Evolutionary conservation across 2,797 vertebrate species (phyloP).

Genomic region (Eulemur mongoz): DNA sequence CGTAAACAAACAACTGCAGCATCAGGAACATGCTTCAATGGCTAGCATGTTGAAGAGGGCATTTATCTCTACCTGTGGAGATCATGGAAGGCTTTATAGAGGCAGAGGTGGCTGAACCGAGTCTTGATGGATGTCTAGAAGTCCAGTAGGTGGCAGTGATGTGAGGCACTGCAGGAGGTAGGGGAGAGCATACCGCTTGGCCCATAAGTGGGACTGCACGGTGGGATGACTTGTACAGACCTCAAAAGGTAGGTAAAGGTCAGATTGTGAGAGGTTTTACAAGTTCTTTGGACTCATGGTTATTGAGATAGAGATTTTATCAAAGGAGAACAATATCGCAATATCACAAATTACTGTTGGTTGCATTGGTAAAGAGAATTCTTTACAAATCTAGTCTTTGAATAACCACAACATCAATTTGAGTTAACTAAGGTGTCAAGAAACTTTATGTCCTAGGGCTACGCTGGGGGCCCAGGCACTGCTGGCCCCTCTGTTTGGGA

Average conservation of each 20-base stretch:
- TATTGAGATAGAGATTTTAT: not conserved
- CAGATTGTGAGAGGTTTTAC: not conserved
- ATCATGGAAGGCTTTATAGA: not conserved
- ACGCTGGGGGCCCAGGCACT: not conserved
- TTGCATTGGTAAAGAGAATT: not conserved
- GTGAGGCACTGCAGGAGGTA: not conserved
- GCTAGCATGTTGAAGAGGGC: not conserved
- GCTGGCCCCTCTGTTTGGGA: not conserved
- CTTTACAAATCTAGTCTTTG: not conserved
- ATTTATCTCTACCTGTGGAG: not conserved
- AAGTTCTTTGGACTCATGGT: not conserved
- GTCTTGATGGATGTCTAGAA: not conserved
- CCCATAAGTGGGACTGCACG: accelerated
- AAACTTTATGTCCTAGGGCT: not conserved
- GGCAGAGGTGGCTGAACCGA: not conserved
- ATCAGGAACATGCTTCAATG: not conserved
- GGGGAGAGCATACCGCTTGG: not conserved
- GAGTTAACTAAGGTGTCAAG: not conserved
- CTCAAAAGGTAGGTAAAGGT: not conserved
- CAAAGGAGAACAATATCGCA: not conserved
- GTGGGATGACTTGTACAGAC: not conserved
- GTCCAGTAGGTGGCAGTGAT: not conserved
- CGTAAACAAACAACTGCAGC: not conserved
- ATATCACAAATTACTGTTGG: not conserved
- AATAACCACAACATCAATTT: not conserved